phyloP scores from a whole-genome alignment of 37 sponge, comb jelly and placozoan species.

The Bolinopsis microptera region DNA sequence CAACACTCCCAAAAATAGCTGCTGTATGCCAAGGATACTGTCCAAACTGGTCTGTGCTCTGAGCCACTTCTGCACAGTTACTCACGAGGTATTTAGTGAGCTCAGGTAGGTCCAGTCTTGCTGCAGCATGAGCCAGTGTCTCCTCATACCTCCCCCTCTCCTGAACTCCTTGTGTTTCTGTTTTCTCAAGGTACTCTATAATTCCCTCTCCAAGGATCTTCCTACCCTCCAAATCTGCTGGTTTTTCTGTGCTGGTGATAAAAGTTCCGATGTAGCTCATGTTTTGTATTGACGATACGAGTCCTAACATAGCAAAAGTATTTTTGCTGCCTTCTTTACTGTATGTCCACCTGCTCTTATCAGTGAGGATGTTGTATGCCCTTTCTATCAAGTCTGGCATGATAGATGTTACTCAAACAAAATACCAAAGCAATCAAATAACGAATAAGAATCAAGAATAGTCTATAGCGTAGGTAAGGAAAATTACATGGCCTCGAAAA shows the following conservation, averaged over 20 bases:
- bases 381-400: background rate
- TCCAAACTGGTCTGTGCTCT: background rate
- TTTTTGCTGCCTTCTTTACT: background rate
- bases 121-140: slow-evolving; percentile 24
- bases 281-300: background rate
- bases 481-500: too few relatives aligned
- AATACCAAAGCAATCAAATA: too few relatives aligned
- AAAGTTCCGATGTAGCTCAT: background rate
- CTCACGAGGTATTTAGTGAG: background rate
- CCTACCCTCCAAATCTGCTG: background rate
- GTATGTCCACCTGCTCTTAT: background rate
- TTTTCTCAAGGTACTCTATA: background rate
- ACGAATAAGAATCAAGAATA: too few relatives aligned
- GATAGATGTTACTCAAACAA: too few relatives aligned
- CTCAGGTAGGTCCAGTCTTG: background rate
- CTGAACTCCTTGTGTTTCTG: background rate
- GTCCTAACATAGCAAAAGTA: background rate
- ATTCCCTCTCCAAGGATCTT: background rate
- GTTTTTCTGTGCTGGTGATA: background rate
- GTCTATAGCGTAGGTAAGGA: too few relatives aligned
- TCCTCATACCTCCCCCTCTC: background rate
- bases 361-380: background rate
- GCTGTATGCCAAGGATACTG: background rate
- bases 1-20: background rate
- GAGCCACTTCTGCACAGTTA: background rate